These are phyloP conservation scores for Hyles euphorbiae DNA, from an alignment of 1,140 invertebrate species.

Conservation along the genomic window DNA sequence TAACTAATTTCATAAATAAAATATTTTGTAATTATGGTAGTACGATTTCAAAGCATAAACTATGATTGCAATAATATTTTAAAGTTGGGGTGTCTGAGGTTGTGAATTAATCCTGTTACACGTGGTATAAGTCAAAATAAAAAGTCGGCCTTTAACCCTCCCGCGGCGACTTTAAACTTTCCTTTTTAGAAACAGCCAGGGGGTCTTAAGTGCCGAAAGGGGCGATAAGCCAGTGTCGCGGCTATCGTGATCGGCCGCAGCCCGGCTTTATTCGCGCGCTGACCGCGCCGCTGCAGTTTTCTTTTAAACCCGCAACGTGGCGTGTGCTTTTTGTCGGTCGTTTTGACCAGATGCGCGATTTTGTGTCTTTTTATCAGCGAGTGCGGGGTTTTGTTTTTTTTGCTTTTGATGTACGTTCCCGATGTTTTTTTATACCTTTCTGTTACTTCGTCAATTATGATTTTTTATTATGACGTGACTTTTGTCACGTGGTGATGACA, in stretches of 20 bases:
- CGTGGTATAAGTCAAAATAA: slow-evolving; percentile 4
- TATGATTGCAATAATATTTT: too few relatives aligned
- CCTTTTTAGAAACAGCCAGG: slow-evolving; percentile 16
- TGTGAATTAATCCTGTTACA: too few relatives aligned
- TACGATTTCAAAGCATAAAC: too few relatives aligned
- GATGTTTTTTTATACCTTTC: too few relatives aligned
- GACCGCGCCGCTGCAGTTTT: slow-evolving; percentile 14
- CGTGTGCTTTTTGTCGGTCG: slow-evolving; percentile 14
- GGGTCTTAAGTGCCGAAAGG: slow-evolving; percentile 16
- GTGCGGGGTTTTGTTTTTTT: slow-evolving; percentile 9
- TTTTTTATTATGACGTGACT: too few relatives aligned
- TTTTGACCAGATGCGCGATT: slow-evolving; percentile 6
- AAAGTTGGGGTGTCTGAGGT: too few relatives aligned
- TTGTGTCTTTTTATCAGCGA: slow-evolving; percentile 9
- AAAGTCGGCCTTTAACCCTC: slow-evolving; percentile 13
- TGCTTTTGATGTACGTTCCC: not conserved
- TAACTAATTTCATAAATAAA: too few relatives aligned
- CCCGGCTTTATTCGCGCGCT: slow-evolving; percentile 11
- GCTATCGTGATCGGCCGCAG: slow-evolving; percentile 19
- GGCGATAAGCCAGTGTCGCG: slow-evolving; percentile 19
- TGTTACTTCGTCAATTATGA: too few relatives aligned
- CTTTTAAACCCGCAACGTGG: slow-evolving; percentile 14
- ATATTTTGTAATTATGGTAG: too few relatives aligned
- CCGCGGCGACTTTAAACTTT: slow-evolving; percentile 21
- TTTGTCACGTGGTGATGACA: too few relatives aligned